A percentile compares a stretch with the other conserved stretches of the same genome.
phyloP scores from a whole-genome alignment of 1,140 invertebrate genomes.

The Lethrus apterus region DNA sequence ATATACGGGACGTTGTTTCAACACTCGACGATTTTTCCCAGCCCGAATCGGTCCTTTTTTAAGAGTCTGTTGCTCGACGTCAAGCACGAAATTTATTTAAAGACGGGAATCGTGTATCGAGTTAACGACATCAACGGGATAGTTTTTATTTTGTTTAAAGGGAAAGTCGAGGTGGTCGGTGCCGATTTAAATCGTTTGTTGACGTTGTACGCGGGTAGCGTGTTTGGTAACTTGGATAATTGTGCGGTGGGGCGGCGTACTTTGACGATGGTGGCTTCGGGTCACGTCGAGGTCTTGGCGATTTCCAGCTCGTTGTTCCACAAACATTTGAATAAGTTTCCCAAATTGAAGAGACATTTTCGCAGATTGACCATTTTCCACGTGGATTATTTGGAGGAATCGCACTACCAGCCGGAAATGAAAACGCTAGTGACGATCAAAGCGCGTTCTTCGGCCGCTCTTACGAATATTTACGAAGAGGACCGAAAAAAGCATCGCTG shows the following conservation, averaged over 20 bases:
- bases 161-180: conserved; percentile 22
- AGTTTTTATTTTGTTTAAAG: conserved; percentile 19
- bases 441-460: no score
- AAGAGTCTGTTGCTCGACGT: conserved; percentile 14
- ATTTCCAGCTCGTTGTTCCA: conserved; percentile 16
- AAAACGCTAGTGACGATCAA: no score
- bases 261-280: conserved; percentile 20
- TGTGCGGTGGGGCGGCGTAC: conserved; percentile 14
- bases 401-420: neutral
- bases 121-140: conserved; percentile 19
- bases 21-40: conserved; percentile 14
- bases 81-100: conserved; percentile 20
- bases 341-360: conserved; percentile 12
- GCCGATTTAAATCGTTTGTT: conserved; percentile 18
- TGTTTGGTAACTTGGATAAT: conserved; percentile 24
- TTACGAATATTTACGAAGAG: no score
- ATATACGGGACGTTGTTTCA: conserved; percentile 18
- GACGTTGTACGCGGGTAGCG: conserved; percentile 16
- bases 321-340: conserved; percentile 10
- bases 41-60: conserved; percentile 15
- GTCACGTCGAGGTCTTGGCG: conserved; percentile 20
- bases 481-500: no score
- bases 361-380: conserved; percentile 10
- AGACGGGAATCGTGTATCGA: conserved; percentile 17
- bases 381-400: conserved; percentile 17